Evolutionary conservation across 1,140 invertebrate genomes (phyloP).

Genomic region (Homalodisca vitripennis): DNA sequence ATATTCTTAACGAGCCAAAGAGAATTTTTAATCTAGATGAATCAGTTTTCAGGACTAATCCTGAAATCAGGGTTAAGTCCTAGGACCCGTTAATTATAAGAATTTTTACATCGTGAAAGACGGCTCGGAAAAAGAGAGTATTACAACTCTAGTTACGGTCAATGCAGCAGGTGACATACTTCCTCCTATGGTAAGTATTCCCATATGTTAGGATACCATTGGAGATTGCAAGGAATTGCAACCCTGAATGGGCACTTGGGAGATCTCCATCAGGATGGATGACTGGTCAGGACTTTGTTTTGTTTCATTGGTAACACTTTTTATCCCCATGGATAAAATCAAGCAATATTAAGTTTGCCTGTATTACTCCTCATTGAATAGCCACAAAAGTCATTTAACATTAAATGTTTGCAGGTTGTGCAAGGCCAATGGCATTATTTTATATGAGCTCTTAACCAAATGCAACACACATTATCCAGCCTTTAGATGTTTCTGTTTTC

Average conservation of each 20-base stretch:
- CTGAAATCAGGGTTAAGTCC: slow-evolving; percentile 1
- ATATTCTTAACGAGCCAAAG: not conserved
- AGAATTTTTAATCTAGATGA: not conserved
- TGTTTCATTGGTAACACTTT: slow-evolving; percentile 44
- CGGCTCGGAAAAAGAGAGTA: slow-evolving; percentile 16
- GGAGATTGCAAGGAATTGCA: slow-evolving; percentile 28
- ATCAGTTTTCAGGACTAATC: not conserved
- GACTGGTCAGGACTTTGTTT: slow-evolving; percentile 41
- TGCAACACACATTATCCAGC: slow-evolving; percentile 50
- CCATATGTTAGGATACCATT: slow-evolving; percentile 16
- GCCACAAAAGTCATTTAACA: slow-evolving; percentile 43
- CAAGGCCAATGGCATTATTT: not conserved
- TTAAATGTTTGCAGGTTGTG: slow-evolving; percentile 11
- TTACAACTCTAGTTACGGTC: not conserved
- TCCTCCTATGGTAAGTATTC: slow-evolving; percentile 15
- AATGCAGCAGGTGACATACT: not conserved
- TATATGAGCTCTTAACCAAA: slow-evolving; percentile 44
- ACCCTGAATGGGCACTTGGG: slow-evolving; percentile 37
- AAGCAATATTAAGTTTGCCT: slow-evolving; percentile 40
- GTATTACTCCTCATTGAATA: slow-evolving; percentile 44
- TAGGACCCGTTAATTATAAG: slow-evolving; percentile 3
- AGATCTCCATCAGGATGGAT: slow-evolving; percentile 43
- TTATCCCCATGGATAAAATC: slow-evolving; percentile 39
- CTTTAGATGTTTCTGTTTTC: slow-evolving; percentile 48
- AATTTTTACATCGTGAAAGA: slow-evolving; percentile 26